Evolutionary conservation across 2,113 vertebrate genomes (phyloP).

Genomic region (Pseudois nayaur): DNA sequence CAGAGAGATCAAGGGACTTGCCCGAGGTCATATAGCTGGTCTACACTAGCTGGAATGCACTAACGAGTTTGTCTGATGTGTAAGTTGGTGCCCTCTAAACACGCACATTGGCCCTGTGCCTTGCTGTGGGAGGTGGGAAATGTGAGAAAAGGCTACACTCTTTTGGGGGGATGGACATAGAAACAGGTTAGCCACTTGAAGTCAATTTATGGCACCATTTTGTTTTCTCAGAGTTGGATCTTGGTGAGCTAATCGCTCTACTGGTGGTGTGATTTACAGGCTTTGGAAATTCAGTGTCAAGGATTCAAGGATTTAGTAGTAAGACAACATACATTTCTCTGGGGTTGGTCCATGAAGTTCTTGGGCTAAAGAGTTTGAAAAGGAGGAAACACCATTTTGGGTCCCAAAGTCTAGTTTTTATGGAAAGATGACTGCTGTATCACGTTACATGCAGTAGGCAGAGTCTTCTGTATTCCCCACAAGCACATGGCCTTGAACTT

Average conservation of each 20-base stretch:
- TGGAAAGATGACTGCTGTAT: background rate
- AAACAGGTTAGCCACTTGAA: background rate
- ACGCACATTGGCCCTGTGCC: too few relatives aligned
- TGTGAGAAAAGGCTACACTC: background rate
- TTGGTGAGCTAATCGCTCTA: background rate
- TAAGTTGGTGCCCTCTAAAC: background rate
- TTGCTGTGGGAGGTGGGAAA: background rate
- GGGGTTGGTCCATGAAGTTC: background rate
- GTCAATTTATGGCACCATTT: background rate
- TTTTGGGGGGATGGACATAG: background rate
- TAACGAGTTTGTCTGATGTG: background rate
- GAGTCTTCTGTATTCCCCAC: background rate
- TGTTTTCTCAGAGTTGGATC: background rate
- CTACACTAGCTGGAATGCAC: background rate
- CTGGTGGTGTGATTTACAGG: constrained; percentile 14
- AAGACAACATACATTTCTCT: constrained; percentile 18
- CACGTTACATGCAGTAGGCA: background rate
- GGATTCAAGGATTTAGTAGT: constrained; percentile 39
- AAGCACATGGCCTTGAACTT: background rate
- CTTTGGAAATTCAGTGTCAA: constrained; percentile 31
- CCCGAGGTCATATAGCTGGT: rapidly evolving
- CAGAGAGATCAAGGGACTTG: background rate
- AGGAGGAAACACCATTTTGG: background rate
- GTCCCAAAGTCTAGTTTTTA: background rate
- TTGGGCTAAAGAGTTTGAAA: background rate